Conservation (phyloP, 2,888 invertebrate species). For the Baccha elongata region DNA sequence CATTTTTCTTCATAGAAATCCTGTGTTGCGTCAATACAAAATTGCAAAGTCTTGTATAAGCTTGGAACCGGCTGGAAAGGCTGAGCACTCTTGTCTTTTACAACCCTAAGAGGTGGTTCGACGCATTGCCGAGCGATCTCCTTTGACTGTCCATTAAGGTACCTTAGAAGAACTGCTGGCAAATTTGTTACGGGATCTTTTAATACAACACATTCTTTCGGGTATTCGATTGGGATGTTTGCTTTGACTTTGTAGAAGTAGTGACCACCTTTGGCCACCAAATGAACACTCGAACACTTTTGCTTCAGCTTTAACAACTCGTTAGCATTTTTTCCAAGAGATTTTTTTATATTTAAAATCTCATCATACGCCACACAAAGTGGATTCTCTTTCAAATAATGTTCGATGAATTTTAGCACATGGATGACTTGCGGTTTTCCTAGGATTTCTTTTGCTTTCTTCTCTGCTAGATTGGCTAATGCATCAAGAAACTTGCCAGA, state of each 20-base stretch:
- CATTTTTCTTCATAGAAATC: constrained; percentile 86
- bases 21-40: constrained; percentile 86
- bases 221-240: constrained; percentile 86
- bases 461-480: constrained; percentile 85
- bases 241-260: constrained; percentile 86
- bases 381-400: constrained; percentile 87
- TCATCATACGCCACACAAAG: constrained; percentile 89
- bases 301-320: constrained; percentile 87
- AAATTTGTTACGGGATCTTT: constrained; percentile 86
- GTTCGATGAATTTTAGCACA: constrained; percentile 85
- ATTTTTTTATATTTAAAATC: constrained; percentile 85
- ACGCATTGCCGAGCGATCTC: constrained; percentile 88
- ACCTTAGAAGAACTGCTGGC: constrained; percentile 85
- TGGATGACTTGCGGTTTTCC: constrained; percentile 85
- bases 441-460: constrained; percentile 84
- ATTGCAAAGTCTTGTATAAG: constrained; percentile 84
- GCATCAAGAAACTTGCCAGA: constrained; percentile 86
- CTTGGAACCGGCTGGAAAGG: constrained; percentile 86
- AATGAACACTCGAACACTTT: constrained; percentile 85
- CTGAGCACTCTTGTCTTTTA: constrained; percentile 79
- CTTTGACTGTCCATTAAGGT: constrained; percentile 86
- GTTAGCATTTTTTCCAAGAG: constrained; percentile 80
- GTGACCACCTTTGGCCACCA: constrained; percentile 84
- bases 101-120: constrained; percentile 86
- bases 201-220: constrained; percentile 82